Percentiles rank a stretch among this genome's conserved stretches.
Evolutionary conservation across 2,113 vertebrate species (phyloP).

Genomic region (Haliaeetus leucogaster): DNA sequence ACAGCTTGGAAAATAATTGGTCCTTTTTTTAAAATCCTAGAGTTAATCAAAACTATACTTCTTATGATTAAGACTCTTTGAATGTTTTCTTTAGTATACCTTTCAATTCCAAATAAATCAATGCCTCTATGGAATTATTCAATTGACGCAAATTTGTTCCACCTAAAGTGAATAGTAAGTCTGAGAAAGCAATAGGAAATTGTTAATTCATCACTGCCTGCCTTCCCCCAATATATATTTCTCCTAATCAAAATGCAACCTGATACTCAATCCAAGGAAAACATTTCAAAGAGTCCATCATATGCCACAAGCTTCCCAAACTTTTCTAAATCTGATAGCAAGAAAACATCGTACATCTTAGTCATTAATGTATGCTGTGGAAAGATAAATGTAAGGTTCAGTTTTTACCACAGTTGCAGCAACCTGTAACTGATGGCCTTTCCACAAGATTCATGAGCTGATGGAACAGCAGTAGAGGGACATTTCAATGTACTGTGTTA

Average conservation of each 20-base stretch:
- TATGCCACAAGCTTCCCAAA: conserved; percentile 5
- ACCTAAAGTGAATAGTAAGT: conserved; percentile 38
- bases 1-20: background rate
- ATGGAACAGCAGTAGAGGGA: background rate
- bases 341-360: conserved; percentile 3
- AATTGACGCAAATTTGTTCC: conserved; percentile 46
- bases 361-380: background rate
- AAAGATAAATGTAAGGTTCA: conserved; percentile 27
- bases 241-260: conserved; percentile 44
- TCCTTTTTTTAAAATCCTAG: background rate
- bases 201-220: conserved; percentile 53
- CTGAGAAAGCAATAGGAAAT: conserved; percentile 41
- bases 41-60: background rate
- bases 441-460: conserved; percentile 47
- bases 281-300: conserved; percentile 14
- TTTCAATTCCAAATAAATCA: conserved; percentile 28
- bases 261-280: conserved; percentile 40
- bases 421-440: conserved; percentile 26
- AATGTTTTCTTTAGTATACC: conserved; percentile 1
- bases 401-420: background rate
- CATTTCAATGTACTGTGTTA: background rate
- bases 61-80: background rate
- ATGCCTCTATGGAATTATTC: conserved; percentile 10
- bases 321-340: conserved; percentile 8
- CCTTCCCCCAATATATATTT: background rate